Evolutionary conservation across 2,888 invertebrate species (phyloP).

Genomic region (Drosophila affinis): DNA sequence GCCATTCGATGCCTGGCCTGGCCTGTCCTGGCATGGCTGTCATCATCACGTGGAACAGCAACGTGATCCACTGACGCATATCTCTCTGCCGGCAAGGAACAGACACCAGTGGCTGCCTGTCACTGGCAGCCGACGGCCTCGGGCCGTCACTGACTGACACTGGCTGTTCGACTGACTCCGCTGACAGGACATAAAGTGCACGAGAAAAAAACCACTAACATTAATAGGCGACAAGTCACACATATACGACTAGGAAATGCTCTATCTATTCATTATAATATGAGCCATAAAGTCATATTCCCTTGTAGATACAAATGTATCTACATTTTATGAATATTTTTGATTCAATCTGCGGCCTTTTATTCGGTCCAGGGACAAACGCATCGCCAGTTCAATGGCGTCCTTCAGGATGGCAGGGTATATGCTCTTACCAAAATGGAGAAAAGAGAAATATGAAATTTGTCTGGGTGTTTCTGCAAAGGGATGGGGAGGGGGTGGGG

Average conservation of each 20-base stretch:
- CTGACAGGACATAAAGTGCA: conserved; percentile 41
- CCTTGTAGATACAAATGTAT: no score
- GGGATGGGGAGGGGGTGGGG: neutral
- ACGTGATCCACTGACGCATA: conserved; percentile 75
- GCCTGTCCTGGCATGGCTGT: conserved; percentile 63
- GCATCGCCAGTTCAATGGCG: neutral
- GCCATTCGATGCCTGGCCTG: conserved; percentile 46
- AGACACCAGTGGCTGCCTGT: conserved; percentile 54
- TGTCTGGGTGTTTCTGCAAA: neutral
- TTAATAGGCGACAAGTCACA: neutral
- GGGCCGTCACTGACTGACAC: conserved; percentile 2
- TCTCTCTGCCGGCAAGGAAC: conserved; percentile 59
- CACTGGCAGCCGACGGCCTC: conserved; percentile 57
- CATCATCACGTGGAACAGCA: conserved; percentile 76
- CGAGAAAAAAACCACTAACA: conserved; percentile 15
- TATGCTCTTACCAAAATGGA: neutral
- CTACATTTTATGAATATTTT: no score
- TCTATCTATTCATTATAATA: no score
- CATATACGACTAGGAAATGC: neutral
- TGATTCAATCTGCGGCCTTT: no score
- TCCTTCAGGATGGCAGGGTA: conserved; percentile 14
- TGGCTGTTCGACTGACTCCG: conserved; percentile 14
- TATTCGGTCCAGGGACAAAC: no score
- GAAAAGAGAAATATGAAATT: conserved; percentile 1
- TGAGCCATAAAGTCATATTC: no score